phyloP scores from a whole-genome alignment of 2,888 invertebrate species.

The Pristionchus maxplancki region DNA sequence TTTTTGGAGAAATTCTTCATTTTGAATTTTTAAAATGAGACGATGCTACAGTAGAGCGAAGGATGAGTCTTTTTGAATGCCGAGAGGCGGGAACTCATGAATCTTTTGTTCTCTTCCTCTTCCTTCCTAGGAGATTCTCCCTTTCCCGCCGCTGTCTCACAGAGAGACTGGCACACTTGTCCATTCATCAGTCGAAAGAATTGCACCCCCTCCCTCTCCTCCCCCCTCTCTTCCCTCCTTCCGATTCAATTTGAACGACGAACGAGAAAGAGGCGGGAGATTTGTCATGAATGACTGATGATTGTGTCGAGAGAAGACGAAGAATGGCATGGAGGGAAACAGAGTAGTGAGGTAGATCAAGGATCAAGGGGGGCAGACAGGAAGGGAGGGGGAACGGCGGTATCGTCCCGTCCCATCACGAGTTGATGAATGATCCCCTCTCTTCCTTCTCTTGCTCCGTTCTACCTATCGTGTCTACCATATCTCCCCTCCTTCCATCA shows the following conservation, averaged over 20 bases:
- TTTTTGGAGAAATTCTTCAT: no score
- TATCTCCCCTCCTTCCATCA: not conserved
- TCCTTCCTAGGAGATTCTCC: not conserved
- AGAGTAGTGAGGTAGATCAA: not conserved
- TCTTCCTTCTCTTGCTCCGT: not conserved
- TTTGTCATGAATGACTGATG: conserved; percentile 32
- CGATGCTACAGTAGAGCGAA: not conserved
- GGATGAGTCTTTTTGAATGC: not conserved
- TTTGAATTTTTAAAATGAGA: not conserved
- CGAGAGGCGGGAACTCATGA: not conserved
- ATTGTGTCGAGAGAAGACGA: conserved; percentile 14
- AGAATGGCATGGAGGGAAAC: not conserved
- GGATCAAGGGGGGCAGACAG: not conserved
- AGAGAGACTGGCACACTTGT: conserved; percentile 10
- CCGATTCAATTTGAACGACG: conserved; percentile 26
- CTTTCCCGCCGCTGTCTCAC: not conserved
- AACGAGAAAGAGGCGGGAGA: conserved; percentile 18
- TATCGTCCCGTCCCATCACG: conserved; percentile 8
- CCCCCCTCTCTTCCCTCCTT: not conserved
- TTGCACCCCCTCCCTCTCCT: not conserved
- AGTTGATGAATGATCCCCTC: conserved; percentile 8
- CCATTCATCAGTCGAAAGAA: conserved; percentile 36
- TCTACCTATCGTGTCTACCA: not conserved
- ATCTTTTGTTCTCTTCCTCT: not conserved
- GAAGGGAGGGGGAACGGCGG: not conserved